phyloP scores from a whole-genome alignment of 1,140 invertebrate species.

The Scaptomyza graminum region DNA sequence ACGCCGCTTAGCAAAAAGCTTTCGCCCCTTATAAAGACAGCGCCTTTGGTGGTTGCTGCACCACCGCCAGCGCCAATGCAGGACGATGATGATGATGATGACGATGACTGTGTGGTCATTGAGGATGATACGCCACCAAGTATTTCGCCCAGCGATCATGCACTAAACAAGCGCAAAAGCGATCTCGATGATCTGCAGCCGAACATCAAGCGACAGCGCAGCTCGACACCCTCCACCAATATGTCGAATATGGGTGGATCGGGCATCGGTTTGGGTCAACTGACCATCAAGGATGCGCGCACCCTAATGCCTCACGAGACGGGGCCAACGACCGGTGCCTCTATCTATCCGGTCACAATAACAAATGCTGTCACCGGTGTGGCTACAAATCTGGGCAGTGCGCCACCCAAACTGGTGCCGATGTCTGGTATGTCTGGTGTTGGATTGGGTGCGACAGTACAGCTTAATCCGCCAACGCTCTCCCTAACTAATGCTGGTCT shows the following conservation, averaged over 20 bases:
- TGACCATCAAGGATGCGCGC: conserved; percentile 81
- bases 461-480: conserved; percentile 75
- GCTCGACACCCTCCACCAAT: conserved; percentile 44
- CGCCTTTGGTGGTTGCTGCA: conserved; percentile 17
- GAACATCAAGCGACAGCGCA: conserved; percentile 71
- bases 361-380: conserved; percentile 77
- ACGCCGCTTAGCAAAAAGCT: conserved; percentile 42
- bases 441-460: conserved; percentile 45
- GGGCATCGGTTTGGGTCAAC: conserved; percentile 57
- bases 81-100: conserved; percentile 83
- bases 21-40: conserved; percentile 22
- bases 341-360: conserved; percentile 76
- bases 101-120: conserved; percentile 87
- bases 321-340: conserved; percentile 21
- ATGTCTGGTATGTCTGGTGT: conserved; percentile 45
- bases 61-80: conserved; percentile 36
- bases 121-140: conserved; percentile 85
- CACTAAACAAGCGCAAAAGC: conserved; percentile 65
- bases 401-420: conserved; percentile 78
- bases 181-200: conserved; percentile 70
- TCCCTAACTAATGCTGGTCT: conserved; percentile 55
- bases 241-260: background rate
- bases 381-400: conserved; percentile 59
- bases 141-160: conserved; percentile 59
- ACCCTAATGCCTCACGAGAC: conserved; percentile 75